These are phyloP conservation scores for Theretra japonica DNA, from an alignment of 2,888 invertebrate species.

Conservation along the genomic window DNA sequence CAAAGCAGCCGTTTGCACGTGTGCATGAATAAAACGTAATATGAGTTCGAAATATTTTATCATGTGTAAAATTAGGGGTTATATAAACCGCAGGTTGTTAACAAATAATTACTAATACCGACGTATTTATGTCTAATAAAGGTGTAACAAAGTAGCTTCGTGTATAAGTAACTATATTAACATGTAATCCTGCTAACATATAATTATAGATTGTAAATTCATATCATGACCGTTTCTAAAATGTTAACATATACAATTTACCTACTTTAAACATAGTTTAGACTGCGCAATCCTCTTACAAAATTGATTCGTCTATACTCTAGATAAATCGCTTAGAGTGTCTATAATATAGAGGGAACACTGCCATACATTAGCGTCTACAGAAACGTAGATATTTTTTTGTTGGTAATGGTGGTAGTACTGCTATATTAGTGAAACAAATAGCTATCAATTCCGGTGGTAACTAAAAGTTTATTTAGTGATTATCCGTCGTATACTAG, in stretches of 20 bases:
- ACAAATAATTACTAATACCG: not conserved
- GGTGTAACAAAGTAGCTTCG: slow-evolving; percentile 4
- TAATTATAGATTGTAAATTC: not conserved
- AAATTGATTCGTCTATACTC: no score
- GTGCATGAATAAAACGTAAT: not conserved
- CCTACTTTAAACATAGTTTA: not conserved
- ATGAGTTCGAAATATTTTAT: not conserved
- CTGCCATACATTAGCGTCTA: no score
- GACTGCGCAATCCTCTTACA: no score
- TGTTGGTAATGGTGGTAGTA: no score
- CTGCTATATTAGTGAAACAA: no score
- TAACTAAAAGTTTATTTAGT: no score
- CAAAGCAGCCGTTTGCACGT: not conserved
- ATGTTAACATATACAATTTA: not conserved
- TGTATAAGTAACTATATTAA: not conserved
- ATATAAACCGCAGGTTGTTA: slow-evolving; percentile 3
- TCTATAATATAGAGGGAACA: no score
- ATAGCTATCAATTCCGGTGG: no score
- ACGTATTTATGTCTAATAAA: not conserved
- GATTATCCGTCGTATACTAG: no score
- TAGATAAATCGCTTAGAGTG: no score
- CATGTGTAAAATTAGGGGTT: not conserved
- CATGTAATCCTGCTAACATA: not conserved
- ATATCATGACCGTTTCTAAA: not conserved
- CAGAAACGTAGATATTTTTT: no score